A percentile compares a stretch with the other conserved stretches of the same genome.
phyloP scores from a whole-genome alignment of 2,888 invertebrate genomes.

The Archaeoteleia sp. region DNA sequence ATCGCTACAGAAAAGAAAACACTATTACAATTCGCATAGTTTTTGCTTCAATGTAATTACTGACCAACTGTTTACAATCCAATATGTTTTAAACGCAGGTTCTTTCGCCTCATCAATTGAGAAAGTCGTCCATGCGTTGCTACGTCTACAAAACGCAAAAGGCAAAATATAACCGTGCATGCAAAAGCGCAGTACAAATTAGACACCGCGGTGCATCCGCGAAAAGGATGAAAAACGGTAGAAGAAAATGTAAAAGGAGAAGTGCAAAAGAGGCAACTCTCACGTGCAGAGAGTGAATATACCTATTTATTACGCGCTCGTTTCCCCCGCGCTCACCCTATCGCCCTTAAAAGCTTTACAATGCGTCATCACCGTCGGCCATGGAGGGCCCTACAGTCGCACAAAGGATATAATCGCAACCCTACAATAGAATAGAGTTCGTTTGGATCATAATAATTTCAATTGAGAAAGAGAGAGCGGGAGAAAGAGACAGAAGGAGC shows the following conservation, averaged over 20 bases:
- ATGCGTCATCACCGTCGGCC: conserved; percentile 73
- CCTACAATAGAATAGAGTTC: conserved; percentile 74
- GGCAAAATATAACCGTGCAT: too few relatives aligned
- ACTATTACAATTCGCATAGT: too few relatives aligned
- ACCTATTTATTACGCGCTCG: conserved; percentile 69
- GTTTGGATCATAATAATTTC: conserved; percentile 75
- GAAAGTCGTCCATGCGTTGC: too few relatives aligned
- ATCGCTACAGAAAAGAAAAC: too few relatives aligned
- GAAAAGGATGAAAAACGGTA: conserved; percentile 20
- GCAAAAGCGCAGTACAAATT: conserved; percentile 24
- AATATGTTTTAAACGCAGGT: too few relatives aligned
- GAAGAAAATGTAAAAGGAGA: conserved; percentile 18
- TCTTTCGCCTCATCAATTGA: too few relatives aligned
- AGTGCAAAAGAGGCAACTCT: conserved; percentile 33
- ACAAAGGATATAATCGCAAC: conserved; percentile 75
- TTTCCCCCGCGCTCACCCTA: conserved; percentile 54
- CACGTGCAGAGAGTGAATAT: conserved; percentile 54
- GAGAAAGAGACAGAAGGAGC: conserved; percentile 55
- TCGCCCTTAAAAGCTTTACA: conserved; percentile 72
- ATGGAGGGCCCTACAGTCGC: conserved; percentile 71
- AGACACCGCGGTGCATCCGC: conserved; percentile 7
- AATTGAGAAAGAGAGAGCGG: conserved; percentile 64
- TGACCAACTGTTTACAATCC: too few relatives aligned
- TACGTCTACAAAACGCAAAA: too few relatives aligned
- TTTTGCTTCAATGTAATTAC: too few relatives aligned